Conservation (phyloP, 1,140 invertebrate genomes). For the Araneus ventricosus region DNA sequence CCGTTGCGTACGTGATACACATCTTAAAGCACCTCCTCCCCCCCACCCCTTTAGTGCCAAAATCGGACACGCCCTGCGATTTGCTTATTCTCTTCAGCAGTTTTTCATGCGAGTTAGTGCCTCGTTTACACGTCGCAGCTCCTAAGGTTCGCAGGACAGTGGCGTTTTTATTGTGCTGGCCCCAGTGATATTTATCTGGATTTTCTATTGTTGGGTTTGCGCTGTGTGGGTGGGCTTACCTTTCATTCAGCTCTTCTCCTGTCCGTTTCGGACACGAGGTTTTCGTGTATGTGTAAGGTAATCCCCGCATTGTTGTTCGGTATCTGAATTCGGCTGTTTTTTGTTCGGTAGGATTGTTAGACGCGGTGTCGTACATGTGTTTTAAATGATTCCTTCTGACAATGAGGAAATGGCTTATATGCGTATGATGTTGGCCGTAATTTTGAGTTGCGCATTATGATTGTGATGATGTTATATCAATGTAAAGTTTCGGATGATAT, state of each 20-base stretch:
- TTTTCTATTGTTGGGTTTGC: background rate
- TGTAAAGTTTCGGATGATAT: too few species aligned
- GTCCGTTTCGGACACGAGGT: background rate
- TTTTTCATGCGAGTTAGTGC: conserved; percentile 43
- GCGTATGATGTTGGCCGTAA: too few species aligned
- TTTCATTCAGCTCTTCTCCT: background rate
- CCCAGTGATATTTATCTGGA: background rate
- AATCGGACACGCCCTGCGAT: conserved; percentile 53
- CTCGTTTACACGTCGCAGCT: conserved; percentile 39
- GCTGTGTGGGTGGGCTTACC: background rate
- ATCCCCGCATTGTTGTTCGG: background rate
- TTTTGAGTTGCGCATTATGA: too few species aligned
- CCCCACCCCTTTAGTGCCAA: background rate
- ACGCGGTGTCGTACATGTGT: background rate
- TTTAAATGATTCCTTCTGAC: background rate
- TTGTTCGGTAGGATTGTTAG: background rate
- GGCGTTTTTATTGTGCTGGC: background rate
- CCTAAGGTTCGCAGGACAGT: too few species aligned
- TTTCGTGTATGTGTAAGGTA: conserved; percentile 1
- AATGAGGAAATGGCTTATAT: background rate
- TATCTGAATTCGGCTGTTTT: background rate
- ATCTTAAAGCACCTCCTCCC: conserved; percentile 7
- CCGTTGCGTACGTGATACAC: conserved; percentile 42
- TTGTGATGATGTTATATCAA: too few species aligned
- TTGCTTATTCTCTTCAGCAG: conserved; percentile 46